These are phyloP conservation scores for Globicephala melas DNA, from an alignment of 2,113 vertebrate genomes.

Conservation along the genomic window DNA sequence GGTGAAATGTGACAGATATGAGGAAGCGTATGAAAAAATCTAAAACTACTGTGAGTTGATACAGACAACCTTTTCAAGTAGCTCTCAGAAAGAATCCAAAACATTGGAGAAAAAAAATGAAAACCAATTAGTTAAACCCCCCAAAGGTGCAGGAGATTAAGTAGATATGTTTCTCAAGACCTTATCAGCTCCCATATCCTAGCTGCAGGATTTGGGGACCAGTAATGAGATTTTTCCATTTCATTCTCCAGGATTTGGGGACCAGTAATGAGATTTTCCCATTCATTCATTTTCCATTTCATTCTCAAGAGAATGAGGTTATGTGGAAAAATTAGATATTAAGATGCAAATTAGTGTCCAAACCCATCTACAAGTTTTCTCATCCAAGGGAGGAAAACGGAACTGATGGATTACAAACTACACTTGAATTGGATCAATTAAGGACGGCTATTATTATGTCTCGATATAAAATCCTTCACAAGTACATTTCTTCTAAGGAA, in stretches of 20 bases:
- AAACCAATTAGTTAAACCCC: constrained; percentile 22
- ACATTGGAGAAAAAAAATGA: neutral
- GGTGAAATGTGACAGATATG: neutral
- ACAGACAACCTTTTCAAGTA: neutral
- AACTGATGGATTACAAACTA: constrained; percentile 26
- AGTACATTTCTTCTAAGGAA: neutral
- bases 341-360: constrained; percentile 24
- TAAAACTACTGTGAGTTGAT: neutral
- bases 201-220: neutral
- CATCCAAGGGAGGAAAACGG: neutral
- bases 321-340: neutral
- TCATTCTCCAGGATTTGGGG: neutral
- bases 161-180: neutral
- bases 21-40: neutral
- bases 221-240: constrained; percentile 52
- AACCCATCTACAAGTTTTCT: neutral
- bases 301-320: neutral
- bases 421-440: neutral
- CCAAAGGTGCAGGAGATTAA: neutral
- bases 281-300: neutral
- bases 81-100: neutral
- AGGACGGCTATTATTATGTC: neutral
- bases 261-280: constrained; percentile 41
- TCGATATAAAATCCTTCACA: neutral
- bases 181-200: neutral